Conservation (phyloP, 1,140 invertebrate genomes). For the Paracyclopina nana region DNA sequence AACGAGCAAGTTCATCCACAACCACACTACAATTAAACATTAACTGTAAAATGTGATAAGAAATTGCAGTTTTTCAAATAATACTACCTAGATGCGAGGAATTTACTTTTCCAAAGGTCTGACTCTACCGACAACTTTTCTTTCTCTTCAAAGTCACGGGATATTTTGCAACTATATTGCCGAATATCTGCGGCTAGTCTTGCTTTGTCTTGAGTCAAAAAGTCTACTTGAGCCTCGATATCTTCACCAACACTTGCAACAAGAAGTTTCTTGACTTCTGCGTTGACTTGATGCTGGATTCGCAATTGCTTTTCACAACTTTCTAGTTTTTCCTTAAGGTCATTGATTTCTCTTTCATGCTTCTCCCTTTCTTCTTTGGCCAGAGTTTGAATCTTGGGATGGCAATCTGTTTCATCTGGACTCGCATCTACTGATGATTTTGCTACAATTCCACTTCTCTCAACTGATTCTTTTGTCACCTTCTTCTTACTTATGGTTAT, state of each 20-base stretch:
- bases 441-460: neutral
- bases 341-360: slow-evolving; percentile 18
- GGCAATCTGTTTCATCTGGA: no score
- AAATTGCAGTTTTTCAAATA: slow-evolving; percentile 9
- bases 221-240: slow-evolving; percentile 62
- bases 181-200: slow-evolving; percentile 60
- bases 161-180: slow-evolving; percentile 58
- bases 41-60: slow-evolving; percentile 14
- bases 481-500: slow-evolving; percentile 31
- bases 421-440: no score
- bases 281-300: slow-evolving; percentile 61
- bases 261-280: slow-evolving; percentile 72
- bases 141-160: slow-evolving; percentile 70
- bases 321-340: slow-evolving; percentile 2
- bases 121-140: slow-evolving; percentile 77
- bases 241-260: slow-evolving; percentile 87
- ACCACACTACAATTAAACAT: slow-evolving; percentile 43
- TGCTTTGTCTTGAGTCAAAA: slow-evolving; percentile 70
- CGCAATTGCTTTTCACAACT: slow-evolving; percentile 20
- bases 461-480: slow-evolving; percentile 22
- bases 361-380: neutral
- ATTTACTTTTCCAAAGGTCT: slow-evolving; percentile 89
- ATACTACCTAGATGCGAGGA: slow-evolving; percentile 59
- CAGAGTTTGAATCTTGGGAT: slow-evolving; percentile 8
- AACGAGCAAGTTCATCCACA: slow-evolving; percentile 65